A percentile compares a stretch with the other conserved stretches of the same genome.
phyloP scores from a whole-genome alignment of 2,888 invertebrate species.

The Gymnoscelis rufifasciata region DNA sequence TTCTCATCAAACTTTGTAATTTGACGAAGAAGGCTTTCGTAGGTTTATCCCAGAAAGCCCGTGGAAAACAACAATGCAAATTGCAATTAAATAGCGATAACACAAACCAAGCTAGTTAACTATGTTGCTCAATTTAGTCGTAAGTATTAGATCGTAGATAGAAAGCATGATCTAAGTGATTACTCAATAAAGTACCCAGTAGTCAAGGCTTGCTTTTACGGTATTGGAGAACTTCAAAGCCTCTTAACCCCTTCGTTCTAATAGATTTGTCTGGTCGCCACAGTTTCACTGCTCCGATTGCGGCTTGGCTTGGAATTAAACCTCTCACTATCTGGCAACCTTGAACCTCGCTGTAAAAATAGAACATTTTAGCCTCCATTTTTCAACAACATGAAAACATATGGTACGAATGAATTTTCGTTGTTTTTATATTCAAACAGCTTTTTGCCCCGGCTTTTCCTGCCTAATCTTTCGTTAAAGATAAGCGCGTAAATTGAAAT shows the following conservation, averaged over 20 bases:
- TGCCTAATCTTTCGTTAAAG: too few species aligned
- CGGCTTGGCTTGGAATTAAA: conserved; percentile 1
- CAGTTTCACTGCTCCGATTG: conserved; percentile 22
- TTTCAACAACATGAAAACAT: too few species aligned
- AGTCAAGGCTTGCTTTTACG: not conserved
- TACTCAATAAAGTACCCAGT: not conserved
- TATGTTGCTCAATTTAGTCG: too few species aligned
- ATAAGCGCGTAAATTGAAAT: too few species aligned
- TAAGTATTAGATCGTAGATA: too few species aligned
- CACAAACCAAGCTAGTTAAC: too few species aligned
- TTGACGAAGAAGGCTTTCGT: conserved; percentile 10
- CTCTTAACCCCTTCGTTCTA: conserved; percentile 33
- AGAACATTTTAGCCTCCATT: too few species aligned
- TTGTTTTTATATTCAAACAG: too few species aligned
- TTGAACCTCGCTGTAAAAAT: not conserved
- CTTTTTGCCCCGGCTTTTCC: too few species aligned
- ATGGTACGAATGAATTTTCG: too few species aligned
- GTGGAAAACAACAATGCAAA: not conserved
- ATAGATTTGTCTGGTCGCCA: conserved; percentile 41
- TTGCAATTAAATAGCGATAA: not conserved
- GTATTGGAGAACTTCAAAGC: conserved; percentile 11
- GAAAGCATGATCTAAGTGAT: too few species aligned
- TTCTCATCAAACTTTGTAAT: conserved; percentile 29
- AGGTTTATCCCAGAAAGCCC: not conserved
- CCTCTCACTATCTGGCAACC: not conserved